A percentile compares a stretch with the other conserved stretches of the same genome.
Evolutionary conservation across 2,113 vertebrate species (phyloP).

Genomic region (Oncorhynchus kisutch): DNA sequence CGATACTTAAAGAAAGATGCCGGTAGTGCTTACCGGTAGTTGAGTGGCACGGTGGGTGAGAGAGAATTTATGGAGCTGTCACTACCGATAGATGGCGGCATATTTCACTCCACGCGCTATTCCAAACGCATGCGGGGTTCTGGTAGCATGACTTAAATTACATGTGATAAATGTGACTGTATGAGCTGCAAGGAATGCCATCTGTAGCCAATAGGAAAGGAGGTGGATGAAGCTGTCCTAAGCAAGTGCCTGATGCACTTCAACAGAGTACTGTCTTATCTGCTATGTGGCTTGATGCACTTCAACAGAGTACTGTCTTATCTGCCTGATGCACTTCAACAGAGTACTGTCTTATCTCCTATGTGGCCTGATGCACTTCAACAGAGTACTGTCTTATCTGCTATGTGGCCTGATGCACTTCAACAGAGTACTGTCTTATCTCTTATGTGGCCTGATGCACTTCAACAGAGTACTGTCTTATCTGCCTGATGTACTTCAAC

Average conservation of each 20-base stretch:
- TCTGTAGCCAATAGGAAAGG: not conserved
- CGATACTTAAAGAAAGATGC: slow-evolving; percentile 1
- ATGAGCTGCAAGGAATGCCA: not conserved
- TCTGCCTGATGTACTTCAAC: not conserved
- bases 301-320: too few relatives aligned
- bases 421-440: too few relatives aligned
- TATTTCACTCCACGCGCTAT: not conserved
- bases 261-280: too few relatives aligned
- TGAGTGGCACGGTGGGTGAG: not conserved
- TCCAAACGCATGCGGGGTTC: not conserved
- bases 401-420: too few relatives aligned
- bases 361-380: too few relatives aligned
- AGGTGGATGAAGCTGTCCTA: not conserved
- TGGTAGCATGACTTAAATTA: not conserved
- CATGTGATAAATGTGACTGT: too few relatives aligned
- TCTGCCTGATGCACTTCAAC: too few relatives aligned
- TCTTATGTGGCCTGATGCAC: not conserved
- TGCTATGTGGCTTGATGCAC: too few relatives aligned
- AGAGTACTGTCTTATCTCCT: not conserved
- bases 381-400: not conserved
- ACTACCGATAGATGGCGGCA: not conserved
- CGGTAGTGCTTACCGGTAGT: not conserved
- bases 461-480: not conserved
- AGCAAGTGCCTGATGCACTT: not conserved
- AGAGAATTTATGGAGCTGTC: not conserved